Evolutionary conservation across 2,888 invertebrate species (phyloP).

Genomic region (Pelosia muscerda): DNA sequence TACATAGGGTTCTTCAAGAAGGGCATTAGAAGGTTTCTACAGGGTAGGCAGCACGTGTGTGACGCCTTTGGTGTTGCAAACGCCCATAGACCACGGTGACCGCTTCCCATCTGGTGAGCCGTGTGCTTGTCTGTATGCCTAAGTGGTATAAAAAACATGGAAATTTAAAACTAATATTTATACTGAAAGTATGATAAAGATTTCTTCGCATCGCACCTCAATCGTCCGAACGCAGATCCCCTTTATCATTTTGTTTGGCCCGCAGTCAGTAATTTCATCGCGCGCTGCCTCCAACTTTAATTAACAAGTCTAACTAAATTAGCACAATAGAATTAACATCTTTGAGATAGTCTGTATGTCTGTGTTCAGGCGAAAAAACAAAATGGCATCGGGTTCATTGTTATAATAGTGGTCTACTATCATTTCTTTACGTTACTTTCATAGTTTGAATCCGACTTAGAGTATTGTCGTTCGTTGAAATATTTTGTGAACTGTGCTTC

Average conservation of each 20-base stretch:
- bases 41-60: no score
- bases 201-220: not conserved
- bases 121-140: no score
- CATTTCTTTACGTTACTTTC: no score
- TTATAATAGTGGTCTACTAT: constrained; percentile 3
- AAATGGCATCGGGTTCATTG: constrained; percentile 32
- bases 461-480: no score
- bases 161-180: not conserved
- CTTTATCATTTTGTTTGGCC: constrained; percentile 27
- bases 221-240: not conserved
- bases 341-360: constrained; percentile 28
- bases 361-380: constrained; percentile 27
- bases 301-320: constrained; percentile 49
- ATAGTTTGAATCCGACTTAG: no score
- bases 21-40: no score
- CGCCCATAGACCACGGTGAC: no score
- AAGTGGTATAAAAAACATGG: no score
- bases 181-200: not conserved
- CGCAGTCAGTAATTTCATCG: constrained; percentile 41
- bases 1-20: no score
- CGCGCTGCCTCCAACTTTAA: constrained; percentile 49
- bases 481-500: no score
- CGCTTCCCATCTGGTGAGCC: no score
- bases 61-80: no score
- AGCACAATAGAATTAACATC: constrained; percentile 48